phyloP scores from a whole-genome alignment of 2,888 invertebrate species.

The Diplazon laetatorius region DNA sequence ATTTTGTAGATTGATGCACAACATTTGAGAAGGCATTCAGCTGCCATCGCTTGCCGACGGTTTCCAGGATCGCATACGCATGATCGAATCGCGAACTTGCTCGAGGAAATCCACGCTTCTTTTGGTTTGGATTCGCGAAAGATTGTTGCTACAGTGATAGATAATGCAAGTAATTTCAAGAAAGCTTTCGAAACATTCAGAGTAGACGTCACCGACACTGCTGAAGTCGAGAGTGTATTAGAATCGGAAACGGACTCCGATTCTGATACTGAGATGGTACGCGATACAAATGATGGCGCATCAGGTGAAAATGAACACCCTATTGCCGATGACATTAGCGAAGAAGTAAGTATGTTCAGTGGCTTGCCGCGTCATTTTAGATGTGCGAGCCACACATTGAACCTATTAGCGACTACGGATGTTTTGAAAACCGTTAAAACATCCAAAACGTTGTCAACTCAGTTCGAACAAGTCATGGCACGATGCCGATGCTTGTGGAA shows the following conservation, averaged over 20 bases:
- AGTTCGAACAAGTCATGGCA: background rate
- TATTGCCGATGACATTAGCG: background rate
- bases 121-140: constrained; percentile 25
- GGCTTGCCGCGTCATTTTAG: constrained; percentile 24
- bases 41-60: constrained; percentile 44
- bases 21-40: constrained; percentile 28
- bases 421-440: too few species aligned
- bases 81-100: constrained; percentile 24
- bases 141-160: constrained; percentile 41
- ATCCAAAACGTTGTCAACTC: background rate
- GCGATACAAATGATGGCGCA: background rate
- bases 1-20: constrained; percentile 29
- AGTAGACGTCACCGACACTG: background rate
- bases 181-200: constrained; percentile 34
- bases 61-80: constrained; percentile 39
- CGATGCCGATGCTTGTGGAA: background rate
- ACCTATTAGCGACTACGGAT: too few species aligned
- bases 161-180: constrained; percentile 34
- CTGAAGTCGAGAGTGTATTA: background rate
- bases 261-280: too few species aligned
- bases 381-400: too few species aligned
- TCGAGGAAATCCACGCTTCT: constrained; percentile 32
- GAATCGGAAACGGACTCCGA: background rate
- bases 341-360: background rate
- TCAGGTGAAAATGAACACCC: constrained; percentile 1